These are phyloP conservation scores for Drosophila subquinaria DNA, from an alignment of 2,888 invertebrate genomes.

Conservation along the genomic window DNA sequence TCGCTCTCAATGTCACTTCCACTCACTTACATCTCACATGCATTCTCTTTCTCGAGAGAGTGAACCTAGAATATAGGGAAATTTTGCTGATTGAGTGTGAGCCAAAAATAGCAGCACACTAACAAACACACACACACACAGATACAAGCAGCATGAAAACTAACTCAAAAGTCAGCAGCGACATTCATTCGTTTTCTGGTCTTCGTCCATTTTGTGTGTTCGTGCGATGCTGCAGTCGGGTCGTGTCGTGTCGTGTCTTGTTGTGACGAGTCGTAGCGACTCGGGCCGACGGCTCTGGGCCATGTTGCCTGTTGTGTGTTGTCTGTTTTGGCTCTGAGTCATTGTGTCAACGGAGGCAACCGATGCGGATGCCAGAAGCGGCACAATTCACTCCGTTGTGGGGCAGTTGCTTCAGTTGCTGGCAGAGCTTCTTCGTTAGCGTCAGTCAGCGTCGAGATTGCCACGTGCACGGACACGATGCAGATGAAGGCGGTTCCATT, in stretches of 20 bases:
- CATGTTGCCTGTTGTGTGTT: slow-evolving; percentile 12
- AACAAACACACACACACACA: neutral
- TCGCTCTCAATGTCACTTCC: slow-evolving; percentile 10
- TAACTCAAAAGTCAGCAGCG: too few relatives aligned
- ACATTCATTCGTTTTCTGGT: too few relatives aligned
- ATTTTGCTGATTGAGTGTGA: slow-evolving; percentile 21
- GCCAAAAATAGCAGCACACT: slow-evolving; percentile 37
- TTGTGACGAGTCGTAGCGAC: slow-evolving; percentile 1
- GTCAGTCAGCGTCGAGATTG: slow-evolving; percentile 72
- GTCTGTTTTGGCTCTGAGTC: slow-evolving; percentile 46
- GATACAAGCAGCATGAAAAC: too few relatives aligned
- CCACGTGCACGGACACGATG: slow-evolving; percentile 74
- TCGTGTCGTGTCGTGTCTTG: neutral
- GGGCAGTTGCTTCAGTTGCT: slow-evolving; percentile 15
- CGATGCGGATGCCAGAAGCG: slow-evolving; percentile 55
- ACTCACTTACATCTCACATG: neutral
- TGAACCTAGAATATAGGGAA: slow-evolving; percentile 42
- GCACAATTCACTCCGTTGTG: slow-evolving; percentile 49
- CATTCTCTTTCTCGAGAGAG: neutral
- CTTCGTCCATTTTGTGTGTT: too few relatives aligned
- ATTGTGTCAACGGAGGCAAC: slow-evolving; percentile 60
- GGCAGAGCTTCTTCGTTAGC: slow-evolving; percentile 10
- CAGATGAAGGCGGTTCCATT: slow-evolving; percentile 1
- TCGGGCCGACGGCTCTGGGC: slow-evolving; percentile 43
- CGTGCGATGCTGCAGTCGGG: slow-evolving; percentile 46